A percentile compares a stretch with the other conserved stretches of the same genome.
Conservation (phyloP, 2,113 vertebrate species). For the Gallinago jamesoni region DNA sequence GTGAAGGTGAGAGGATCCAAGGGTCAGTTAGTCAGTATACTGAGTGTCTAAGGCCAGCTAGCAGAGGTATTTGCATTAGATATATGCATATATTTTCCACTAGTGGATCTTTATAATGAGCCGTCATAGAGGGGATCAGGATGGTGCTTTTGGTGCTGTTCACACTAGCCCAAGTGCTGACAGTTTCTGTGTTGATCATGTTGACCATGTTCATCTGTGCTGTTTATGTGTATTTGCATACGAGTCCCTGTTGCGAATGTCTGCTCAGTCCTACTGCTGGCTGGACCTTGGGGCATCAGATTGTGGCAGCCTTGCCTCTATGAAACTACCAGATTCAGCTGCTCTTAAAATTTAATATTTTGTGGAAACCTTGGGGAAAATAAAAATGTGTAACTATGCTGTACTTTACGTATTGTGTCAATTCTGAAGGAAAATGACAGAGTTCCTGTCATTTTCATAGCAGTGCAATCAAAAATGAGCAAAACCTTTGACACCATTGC, state of each 20-base stretch:
- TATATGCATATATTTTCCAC: background rate
- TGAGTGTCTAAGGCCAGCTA: background rate
- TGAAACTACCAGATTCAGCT: background rate
- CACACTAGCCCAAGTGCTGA: background rate
- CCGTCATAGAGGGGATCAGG: background rate
- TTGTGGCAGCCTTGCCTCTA: background rate
- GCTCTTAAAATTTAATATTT: background rate
- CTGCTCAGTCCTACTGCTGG: background rate
- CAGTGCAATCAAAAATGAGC: background rate
- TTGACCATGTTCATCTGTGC: rapidly evolving
- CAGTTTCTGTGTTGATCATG: background rate
- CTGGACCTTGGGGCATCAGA: rapidly evolving
- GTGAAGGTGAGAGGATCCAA: background rate
- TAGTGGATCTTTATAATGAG: background rate
- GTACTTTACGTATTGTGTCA: background rate
- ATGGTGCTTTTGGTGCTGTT: background rate
- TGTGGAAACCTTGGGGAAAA: background rate
- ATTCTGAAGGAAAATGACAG: background rate
- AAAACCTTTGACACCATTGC: background rate
- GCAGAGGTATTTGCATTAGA: background rate
- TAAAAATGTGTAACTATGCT: background rate
- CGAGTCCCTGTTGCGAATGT: background rate
- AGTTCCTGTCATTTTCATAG: background rate
- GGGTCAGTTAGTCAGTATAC: background rate
- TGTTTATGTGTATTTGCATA: background rate